These are phyloP conservation scores for Nasonia longicornis DNA, from an alignment of 1,140 invertebrate genomes.

Conservation along the genomic window DNA sequence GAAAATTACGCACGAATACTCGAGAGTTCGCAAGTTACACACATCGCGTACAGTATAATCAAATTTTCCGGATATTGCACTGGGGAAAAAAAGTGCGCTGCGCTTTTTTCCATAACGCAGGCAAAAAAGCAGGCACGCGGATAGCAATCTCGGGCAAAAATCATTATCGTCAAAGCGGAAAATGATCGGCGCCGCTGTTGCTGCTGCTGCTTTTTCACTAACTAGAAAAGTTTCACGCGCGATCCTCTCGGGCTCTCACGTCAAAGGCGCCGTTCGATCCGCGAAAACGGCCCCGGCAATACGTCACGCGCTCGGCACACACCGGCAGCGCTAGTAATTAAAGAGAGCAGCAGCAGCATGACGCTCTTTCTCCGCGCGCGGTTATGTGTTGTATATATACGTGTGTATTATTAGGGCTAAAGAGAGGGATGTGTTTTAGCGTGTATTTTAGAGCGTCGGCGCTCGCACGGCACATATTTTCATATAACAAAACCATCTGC, in stretches of 20 bases:
- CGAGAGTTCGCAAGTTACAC: neutral
- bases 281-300: slow-evolving; percentile 51
- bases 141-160: slow-evolving; percentile 23
- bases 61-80: neutral
- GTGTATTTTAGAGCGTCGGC: slow-evolving; percentile 59
- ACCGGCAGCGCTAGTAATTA: slow-evolving; percentile 63
- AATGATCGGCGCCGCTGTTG: slow-evolving; percentile 30
- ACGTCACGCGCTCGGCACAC: slow-evolving; percentile 58
- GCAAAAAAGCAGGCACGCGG: slow-evolving; percentile 1
- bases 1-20: neutral
- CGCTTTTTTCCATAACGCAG: neutral
- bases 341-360: slow-evolving; percentile 68
- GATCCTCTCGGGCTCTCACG: slow-evolving; percentile 4
- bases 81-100: slow-evolving; percentile 1
- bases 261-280: slow-evolving; percentile 36
- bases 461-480: slow-evolving; percentile 68
- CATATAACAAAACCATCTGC: slow-evolving; percentile 72
- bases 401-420: slow-evolving; percentile 21
- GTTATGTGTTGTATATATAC: slow-evolving; percentile 50
- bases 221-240: slow-evolving; percentile 42
- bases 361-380: slow-evolving; percentile 57
- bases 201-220: slow-evolving; percentile 40
- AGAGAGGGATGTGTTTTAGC: slow-evolving; percentile 68
- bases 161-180: slow-evolving; percentile 41
- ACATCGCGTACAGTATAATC: neutral